Base-by-base conservation (phyloP, 2,888 invertebrate genomes). In the Morpho deidamia region DNA sequence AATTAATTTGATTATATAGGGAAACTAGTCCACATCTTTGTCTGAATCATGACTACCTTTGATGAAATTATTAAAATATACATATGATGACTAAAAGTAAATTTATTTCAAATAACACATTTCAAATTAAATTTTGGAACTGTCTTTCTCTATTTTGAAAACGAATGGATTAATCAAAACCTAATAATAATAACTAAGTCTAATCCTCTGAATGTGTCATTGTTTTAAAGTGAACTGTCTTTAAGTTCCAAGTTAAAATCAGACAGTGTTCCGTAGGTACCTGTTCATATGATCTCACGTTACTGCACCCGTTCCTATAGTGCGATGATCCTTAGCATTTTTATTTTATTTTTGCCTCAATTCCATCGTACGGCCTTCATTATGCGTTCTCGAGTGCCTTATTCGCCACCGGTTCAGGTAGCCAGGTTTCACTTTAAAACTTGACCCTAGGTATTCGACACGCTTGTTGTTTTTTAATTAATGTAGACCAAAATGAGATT, bases 381-480 rank as follows among this genome's bases (percentile, higher is more conserved):
- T 83, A 85, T 83, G 78, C 80, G 77, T 66, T 74, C 78, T 77
- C 78, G 74, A 82, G 81, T 80, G 81, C 76, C 74, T 70, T 73
- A 73, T 65, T 73, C 76, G 76, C 72, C 81, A 78, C 77, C 80
- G 81, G 76, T 81, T 77, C 86, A 87, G 88, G 87, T 87, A 88
- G 86, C 81, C 76, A 72, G 71, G 70, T 72, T 75, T 75, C 76
- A 81, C 73, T 78, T 79, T 73, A 74, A 78, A 81, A 76, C 76
- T 79, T 83, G 82, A 86, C 83, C 85, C 85, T 86, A 86, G 83
- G 83, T 83, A 85, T 86, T 78, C 76, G 82, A 82, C 81, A 82
- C 76, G 83, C 78, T 78, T 72, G 76, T 82, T 81, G 74, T 64
- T 67, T 81, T 81, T 81, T 79, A 78, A 80, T 80, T 76, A 76